Evolutionary conservation across 2,113 vertebrate genomes (phyloP).

Genomic region (Isichthys henryi): DNA sequence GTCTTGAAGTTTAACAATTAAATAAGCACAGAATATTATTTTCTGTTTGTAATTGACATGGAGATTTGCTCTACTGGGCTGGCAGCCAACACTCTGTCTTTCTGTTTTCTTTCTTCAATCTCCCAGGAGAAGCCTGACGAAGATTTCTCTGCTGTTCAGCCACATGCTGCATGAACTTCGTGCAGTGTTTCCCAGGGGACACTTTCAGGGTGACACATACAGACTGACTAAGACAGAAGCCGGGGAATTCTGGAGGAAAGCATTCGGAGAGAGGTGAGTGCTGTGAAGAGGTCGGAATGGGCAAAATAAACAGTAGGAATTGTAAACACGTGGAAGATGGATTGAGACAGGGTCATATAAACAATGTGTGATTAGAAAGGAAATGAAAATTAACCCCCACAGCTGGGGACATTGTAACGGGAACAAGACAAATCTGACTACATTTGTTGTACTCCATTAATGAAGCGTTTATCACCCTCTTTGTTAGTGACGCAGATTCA

Average conservation of each 20-base stretch:
- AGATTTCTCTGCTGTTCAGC: conserved; percentile 77
- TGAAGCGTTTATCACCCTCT: background rate
- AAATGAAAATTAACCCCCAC: background rate
- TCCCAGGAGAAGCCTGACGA: conserved; percentile 70
- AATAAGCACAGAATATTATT: background rate
- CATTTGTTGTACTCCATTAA: background rate
- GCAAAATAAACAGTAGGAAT: background rate
- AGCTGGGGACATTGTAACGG: background rate
- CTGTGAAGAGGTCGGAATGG: background rate
- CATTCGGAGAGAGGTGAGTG: conserved; percentile 64
- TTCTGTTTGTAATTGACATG: background rate
- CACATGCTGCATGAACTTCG: conserved; percentile 72
- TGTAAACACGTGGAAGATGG: background rate
- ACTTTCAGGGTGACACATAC: conserved; percentile 65
- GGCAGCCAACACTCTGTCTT: background rate
- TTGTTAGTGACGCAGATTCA: too few relatives aligned
- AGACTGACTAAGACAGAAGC: conserved; percentile 57
- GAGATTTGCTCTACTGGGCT: background rate
- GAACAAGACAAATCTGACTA: background rate
- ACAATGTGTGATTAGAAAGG: background rate
- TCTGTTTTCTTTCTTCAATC: background rate
- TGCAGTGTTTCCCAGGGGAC: conserved; percentile 62
- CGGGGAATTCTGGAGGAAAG: conserved; percentile 66
- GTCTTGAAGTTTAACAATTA: background rate
- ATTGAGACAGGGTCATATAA: background rate